These are phyloP conservation scores for Capromys pilorides DNA, from an alignment of 2,797 vertebrate genomes.

Conservation along the genomic window DNA sequence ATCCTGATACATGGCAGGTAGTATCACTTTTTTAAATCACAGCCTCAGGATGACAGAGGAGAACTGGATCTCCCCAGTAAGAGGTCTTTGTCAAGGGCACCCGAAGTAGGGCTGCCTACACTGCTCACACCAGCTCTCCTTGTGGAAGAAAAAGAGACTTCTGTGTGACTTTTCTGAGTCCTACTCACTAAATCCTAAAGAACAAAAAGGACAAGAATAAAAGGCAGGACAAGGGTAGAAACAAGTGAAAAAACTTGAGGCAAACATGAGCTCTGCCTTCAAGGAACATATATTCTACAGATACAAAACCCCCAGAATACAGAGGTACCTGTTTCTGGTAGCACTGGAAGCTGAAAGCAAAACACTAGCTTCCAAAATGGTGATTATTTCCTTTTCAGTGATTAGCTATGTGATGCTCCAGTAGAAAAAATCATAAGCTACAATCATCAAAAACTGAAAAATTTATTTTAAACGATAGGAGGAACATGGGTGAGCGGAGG, in stretches of 20 bases:
- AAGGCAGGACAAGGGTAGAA: neutral
- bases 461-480: neutral
- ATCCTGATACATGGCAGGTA: neutral
- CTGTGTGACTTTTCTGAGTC: neutral
- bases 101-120: neutral
- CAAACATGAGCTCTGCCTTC: neutral
- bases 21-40: neutral
- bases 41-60: neutral
- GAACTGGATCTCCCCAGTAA: neutral
- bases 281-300: fast-evolving
- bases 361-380: neutral
- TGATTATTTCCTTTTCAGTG: neutral
- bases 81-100: neutral
- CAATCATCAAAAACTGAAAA: neutral
- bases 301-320: neutral
- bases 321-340: neutral
- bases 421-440: neutral
- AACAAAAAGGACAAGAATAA: neutral
- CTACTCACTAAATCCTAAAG: neutral
- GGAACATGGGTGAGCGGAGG: neutral
- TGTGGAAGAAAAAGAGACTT: neutral
- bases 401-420: neutral
- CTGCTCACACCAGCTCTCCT: neutral
- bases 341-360: neutral
- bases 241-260: neutral